phyloP scores from a whole-genome alignment of 2,113 vertebrate species.

The Furnarius figulus region DNA sequence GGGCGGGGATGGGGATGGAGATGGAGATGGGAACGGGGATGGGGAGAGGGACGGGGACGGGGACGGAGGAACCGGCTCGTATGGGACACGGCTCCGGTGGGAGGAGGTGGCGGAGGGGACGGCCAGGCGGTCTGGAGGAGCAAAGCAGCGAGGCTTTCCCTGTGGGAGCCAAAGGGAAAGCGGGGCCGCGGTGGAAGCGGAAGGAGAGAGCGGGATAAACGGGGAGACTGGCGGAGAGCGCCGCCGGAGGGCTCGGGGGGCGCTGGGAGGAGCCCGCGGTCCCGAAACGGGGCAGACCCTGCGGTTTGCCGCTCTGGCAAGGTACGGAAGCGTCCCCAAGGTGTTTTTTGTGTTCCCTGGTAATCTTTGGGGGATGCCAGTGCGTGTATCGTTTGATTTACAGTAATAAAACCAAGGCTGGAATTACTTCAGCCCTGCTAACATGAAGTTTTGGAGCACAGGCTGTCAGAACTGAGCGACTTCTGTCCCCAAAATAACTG shows the following conservation, averaged over 20 bases:
- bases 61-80: no score
- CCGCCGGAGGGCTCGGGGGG: no score
- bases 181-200: no score
- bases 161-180: neutral
- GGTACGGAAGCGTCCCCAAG: no score
- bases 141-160: neutral
- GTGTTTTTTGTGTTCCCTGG: rapidly evolving
- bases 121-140: neutral
- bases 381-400: neutral
- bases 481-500: neutral
- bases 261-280: neutral
- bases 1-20: no score
- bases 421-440: neutral
- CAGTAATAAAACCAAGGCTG: neutral
- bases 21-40: no score
- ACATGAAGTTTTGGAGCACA: neutral
- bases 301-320: neutral
- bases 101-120: neutral
- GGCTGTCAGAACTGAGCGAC: neutral
- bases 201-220: neutral
- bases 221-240: rapidly evolving
- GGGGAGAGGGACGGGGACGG: no score
- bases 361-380: neutral
- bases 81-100: neutral
- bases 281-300: neutral